Conservation (phyloP, 2,113 vertebrate genomes). For the Tenebrosternarchus preto region DNA sequence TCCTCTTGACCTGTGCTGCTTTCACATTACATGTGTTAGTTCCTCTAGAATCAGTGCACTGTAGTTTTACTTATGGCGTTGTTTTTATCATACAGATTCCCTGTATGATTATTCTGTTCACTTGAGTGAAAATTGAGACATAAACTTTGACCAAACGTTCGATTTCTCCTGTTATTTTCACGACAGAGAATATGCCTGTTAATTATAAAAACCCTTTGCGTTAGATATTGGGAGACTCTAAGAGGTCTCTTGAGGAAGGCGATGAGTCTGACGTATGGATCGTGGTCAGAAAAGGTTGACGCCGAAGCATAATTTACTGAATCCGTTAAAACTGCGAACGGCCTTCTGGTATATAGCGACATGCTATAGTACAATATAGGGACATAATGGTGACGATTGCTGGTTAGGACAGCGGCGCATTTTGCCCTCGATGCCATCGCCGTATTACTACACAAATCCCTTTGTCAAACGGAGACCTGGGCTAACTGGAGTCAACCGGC, state of each 20-base stretch:
- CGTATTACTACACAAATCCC: slow-evolving; percentile 2
- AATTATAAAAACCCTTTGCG: slow-evolving; percentile 9
- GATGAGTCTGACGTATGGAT: slow-evolving; percentile 5
- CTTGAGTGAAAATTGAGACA: too few relatives aligned
- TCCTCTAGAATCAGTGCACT: neutral
- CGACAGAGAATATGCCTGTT: slow-evolving; percentile 11
- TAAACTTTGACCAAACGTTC: neutral
- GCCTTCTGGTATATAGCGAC: neutral
- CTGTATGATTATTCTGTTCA: neutral
- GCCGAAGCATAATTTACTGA: neutral
- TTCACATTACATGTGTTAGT: neutral
- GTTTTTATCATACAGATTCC: neutral
- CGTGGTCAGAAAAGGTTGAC: neutral
- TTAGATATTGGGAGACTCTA: neutral
- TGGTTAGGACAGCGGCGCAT: neutral
- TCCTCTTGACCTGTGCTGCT: neutral
- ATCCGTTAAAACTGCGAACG: neutral
- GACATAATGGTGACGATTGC: slow-evolving; percentile 3
- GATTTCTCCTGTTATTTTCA: neutral
- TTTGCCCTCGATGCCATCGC: neutral
- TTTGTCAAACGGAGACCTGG: slow-evolving; percentile 4
- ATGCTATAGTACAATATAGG: neutral
- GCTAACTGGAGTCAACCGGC: neutral
- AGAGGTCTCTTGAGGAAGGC: slow-evolving; percentile 19
- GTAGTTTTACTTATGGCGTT: neutral